Conservation (phyloP, 2,888 invertebrate genomes). For the Glyphotaelius pellucidus region DNA sequence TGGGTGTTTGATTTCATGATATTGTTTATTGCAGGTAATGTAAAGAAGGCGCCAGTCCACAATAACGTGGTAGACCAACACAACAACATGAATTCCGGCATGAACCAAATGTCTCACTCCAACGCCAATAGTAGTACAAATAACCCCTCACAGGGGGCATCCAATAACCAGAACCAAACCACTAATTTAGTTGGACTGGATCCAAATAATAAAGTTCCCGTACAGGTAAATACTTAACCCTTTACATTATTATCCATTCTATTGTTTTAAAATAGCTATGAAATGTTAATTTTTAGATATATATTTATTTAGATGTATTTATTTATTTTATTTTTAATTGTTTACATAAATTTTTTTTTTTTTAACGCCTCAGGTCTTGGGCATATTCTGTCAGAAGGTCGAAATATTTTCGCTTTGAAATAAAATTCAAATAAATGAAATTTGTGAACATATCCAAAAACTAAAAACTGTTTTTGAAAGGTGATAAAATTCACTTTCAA, state of each 20-base stretch:
- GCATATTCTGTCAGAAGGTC: too few relatives aligned
- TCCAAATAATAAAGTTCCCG: conserved; percentile 78
- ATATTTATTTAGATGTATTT: too few relatives aligned
- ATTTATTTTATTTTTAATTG: too few relatives aligned
- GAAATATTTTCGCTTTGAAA: too few relatives aligned
- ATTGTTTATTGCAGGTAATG: conserved; percentile 12
- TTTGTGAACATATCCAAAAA: too few relatives aligned
- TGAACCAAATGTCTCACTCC: conserved; percentile 54
- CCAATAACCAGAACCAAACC: conserved; percentile 67
- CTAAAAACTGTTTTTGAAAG: too few relatives aligned
- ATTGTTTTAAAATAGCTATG: too few relatives aligned
- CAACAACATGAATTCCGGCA: conserved; percentile 46
- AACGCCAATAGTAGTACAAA: conserved; percentile 54
- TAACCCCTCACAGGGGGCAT: conserved; percentile 56
- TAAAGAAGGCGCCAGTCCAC: conserved; percentile 25
- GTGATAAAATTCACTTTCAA: too few relatives aligned
- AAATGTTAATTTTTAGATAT: too few relatives aligned
- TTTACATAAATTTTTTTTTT: too few relatives aligned
- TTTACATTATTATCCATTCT: neutral
- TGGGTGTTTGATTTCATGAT: neutral
- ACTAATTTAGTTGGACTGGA: conserved; percentile 74
- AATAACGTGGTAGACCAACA: neutral
- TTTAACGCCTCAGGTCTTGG: too few relatives aligned
- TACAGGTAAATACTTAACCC: conserved; percentile 71
- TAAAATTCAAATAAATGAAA: too few relatives aligned